Evolutionary conservation across 2,888 invertebrate species (phyloP).

Genomic region (Siphonodentalium dalli): DNA sequence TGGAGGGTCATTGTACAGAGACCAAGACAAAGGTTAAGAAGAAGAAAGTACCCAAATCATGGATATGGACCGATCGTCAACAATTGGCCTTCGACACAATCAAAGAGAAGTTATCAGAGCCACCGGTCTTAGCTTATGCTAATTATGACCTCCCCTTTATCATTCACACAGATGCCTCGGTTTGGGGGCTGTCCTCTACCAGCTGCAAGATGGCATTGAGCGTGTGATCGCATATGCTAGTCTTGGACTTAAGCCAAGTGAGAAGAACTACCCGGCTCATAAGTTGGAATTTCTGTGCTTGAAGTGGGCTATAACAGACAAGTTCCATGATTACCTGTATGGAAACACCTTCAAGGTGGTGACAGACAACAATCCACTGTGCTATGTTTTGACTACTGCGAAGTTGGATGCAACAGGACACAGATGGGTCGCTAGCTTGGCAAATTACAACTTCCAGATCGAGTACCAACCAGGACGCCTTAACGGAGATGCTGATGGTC

Average conservation of each 20-base stretch:
- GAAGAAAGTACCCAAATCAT: not conserved
- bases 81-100: conserved; percentile 8
- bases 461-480: too few relatives aligned
- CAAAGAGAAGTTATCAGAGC: conserved; percentile 10
- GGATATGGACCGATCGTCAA: conserved; percentile 16
- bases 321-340: not conserved
- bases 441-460: too few relatives aligned
- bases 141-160: conserved; percentile 17
- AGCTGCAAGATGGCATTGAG: conserved; percentile 14
- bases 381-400: too few relatives aligned
- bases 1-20: not conserved
- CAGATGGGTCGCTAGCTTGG: too few relatives aligned
- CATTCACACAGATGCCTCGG: conserved; percentile 22
- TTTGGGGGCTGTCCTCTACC: conserved; percentile 21
- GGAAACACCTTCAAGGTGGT: not conserved
- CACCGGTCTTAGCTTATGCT: conserved; percentile 24
- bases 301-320: too few relatives aligned
- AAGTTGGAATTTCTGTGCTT: conserved; percentile 18
- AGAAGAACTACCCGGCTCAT: conserved; percentile 14
- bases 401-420: too few relatives aligned
- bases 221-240: conserved; percentile 24
- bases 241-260: conserved; percentile 1
- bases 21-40: not conserved
- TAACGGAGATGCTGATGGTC: too few relatives aligned
- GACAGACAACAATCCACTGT: conserved; percentile 2